A percentile compares a stretch with the other conserved stretches of the same genome.
phyloP scores from a whole-genome alignment of 2,797 vertebrate genomes.

The Spheniscus humboldti region DNA sequence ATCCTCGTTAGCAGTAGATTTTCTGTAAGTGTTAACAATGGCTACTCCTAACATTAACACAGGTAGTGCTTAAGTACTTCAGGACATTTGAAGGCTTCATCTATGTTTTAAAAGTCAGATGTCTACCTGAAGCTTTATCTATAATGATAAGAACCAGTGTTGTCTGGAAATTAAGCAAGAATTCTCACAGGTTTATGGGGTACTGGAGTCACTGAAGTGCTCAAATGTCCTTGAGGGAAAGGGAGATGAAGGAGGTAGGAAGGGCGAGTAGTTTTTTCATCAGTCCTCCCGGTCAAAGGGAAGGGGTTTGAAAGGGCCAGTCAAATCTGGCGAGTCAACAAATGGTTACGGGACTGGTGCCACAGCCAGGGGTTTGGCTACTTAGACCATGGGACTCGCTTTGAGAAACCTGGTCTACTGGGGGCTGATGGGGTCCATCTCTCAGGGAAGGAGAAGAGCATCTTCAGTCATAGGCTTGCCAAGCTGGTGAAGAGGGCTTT shows the following conservation, averaged over 20 bases:
- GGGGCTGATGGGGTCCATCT: too few relatives aligned
- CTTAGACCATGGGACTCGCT: too few relatives aligned
- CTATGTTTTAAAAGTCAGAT: not conserved
- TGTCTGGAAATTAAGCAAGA: not conserved
- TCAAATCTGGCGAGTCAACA: too few relatives aligned
- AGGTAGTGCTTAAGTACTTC: not conserved
- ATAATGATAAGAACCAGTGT: not conserved
- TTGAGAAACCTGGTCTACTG: too few relatives aligned
- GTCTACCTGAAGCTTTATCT: not conserved
- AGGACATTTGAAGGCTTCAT: not conserved
- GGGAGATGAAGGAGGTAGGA: not conserved
- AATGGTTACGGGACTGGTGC: too few relatives aligned
- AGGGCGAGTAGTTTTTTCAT: too few relatives aligned
- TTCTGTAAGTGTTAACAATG: not conserved
- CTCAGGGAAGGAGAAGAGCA: too few relatives aligned
- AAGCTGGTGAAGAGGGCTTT: too few relatives aligned
- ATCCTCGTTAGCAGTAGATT: not conserved
- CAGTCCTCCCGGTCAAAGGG: too few relatives aligned
- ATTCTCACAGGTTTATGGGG: not conserved
- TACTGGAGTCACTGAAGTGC: not conserved
- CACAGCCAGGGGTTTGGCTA: too few relatives aligned
- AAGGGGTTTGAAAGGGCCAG: too few relatives aligned
- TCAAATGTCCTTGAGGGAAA: not conserved
- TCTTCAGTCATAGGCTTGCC: too few relatives aligned
- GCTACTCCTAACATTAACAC: not conserved